Percentiles rank a stretch among this genome's conserved stretches.
Evolutionary conservation across 2,888 invertebrate species (phyloP).

Genomic region (Heteromurus nitidus): DNA sequence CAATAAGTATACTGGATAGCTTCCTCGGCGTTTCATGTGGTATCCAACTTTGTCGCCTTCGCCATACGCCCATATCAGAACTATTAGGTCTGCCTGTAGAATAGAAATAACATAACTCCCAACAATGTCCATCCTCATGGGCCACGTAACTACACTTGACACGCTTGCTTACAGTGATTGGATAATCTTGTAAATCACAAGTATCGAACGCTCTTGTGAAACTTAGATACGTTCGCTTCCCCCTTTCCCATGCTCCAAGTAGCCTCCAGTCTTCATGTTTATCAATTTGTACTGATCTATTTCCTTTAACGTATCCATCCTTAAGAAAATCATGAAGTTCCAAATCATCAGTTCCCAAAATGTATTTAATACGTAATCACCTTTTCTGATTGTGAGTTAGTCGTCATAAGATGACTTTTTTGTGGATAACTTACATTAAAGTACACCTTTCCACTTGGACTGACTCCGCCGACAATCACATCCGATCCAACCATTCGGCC

Average conservation of each 20-base stretch:
- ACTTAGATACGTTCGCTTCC: conserved; percentile 42
- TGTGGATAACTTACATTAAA: conserved; percentile 35
- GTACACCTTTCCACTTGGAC: conserved; percentile 48
- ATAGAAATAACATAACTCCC: background rate
- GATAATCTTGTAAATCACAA: conserved; percentile 42
- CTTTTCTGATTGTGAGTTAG: too few relatives aligned
- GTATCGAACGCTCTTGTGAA: conserved; percentile 43
- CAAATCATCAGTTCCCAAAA: too few relatives aligned
- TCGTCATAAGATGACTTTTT: too few relatives aligned
- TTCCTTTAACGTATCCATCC: conserved; percentile 40
- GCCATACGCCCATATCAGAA: conserved; percentile 57
- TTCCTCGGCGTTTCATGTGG: conserved; percentile 44
- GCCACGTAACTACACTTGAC: background rate
- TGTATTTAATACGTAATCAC: too few relatives aligned
- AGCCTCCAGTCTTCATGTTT: conserved; percentile 36
- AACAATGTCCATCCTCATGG: background rate
- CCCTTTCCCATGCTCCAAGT: conserved; percentile 47
- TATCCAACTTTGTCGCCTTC: conserved; percentile 43
- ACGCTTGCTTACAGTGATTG: conserved; percentile 29
- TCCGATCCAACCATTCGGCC: conserved; percentile 44
- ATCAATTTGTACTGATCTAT: conserved; percentile 28
- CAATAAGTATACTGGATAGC: conserved; percentile 36
- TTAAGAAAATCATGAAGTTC: background rate
- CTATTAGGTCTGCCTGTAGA: conserved; percentile 20
- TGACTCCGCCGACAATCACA: conserved; percentile 45